Evolutionary conservation across 2,113 vertebrate genomes (phyloP).

Genomic region (Odobenus rosmarus): DNA sequence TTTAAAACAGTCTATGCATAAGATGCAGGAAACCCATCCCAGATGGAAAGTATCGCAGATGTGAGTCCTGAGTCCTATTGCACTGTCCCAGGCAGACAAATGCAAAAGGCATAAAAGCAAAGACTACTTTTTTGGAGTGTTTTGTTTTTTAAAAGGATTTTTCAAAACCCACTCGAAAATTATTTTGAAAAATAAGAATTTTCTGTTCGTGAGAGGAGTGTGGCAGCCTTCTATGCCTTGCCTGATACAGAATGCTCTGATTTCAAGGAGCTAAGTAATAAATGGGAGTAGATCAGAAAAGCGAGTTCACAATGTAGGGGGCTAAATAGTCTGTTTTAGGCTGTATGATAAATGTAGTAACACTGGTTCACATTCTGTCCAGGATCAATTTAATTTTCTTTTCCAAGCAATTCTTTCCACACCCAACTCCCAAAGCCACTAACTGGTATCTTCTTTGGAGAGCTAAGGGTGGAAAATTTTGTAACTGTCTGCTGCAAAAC

Average conservation of each 20-base stretch:
- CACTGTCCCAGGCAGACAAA: background rate
- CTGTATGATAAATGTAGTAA: slow-evolving; percentile 7
- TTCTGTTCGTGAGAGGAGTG: background rate
- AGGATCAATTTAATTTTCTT: slow-evolving; percentile 60
- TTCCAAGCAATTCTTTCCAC: slow-evolving; percentile 58
- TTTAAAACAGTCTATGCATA: background rate
- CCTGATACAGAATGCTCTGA: background rate
- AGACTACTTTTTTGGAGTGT: background rate
- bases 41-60: slow-evolving; percentile 14
- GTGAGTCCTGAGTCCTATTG: background rate
- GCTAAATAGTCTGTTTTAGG: background rate
- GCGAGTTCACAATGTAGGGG: background rate
- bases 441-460: slow-evolving; percentile 76
- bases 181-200: slow-evolving; percentile 28
- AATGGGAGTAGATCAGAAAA: slow-evolving; percentile 11
- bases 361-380: slow-evolving; percentile 43
- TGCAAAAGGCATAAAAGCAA: background rate
- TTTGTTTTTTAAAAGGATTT: slow-evolving; percentile 3
- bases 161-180: background rate
- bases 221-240: background rate
- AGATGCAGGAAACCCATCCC: slow-evolving; percentile 9
- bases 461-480: slow-evolving; percentile 79
- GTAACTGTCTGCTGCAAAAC: slow-evolving; percentile 65
- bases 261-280: slow-evolving; percentile 34
- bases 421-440: slow-evolving; percentile 53